Evolutionary conservation across 2,797 vertebrate genomes (phyloP).

Genomic region (Sus cebifrons): DNA sequence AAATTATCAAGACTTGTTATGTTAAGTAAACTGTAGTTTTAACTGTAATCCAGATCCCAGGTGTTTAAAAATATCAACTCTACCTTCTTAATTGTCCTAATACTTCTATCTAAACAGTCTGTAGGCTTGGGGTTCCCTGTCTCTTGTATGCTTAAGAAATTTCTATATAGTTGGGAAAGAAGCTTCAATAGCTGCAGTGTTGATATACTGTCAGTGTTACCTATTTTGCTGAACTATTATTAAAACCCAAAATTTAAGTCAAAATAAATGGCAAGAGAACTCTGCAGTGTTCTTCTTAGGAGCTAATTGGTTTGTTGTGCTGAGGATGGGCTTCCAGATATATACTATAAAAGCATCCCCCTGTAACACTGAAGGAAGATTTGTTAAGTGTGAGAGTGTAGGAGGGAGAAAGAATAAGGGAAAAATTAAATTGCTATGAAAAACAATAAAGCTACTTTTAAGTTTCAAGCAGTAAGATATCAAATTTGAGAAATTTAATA

Average conservation of each 20-base stretch:
- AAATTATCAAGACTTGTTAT: not conserved
- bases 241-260: constrained; percentile 26
- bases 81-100: not conserved
- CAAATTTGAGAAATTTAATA: constrained; percentile 40
- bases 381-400: not conserved
- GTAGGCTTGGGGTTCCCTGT: not conserved
- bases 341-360: not conserved
- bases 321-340: constrained; percentile 46
- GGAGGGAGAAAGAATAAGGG: constrained; percentile 76
- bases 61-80: not conserved
- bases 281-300: constrained; percentile 28
- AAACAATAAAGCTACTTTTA: constrained; percentile 57
- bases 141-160: not conserved
- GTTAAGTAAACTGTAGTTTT: not conserved
- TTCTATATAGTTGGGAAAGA: not conserved
- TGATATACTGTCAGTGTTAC: not conserved
- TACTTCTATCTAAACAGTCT: not conserved
- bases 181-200: accelerated
- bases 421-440: constrained; percentile 60
- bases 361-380: not conserved
- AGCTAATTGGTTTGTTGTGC: constrained; percentile 65
- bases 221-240: not conserved
- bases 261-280: constrained; percentile 27
- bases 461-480: constrained; percentile 47
- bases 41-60: not conserved